phyloP scores from a whole-genome alignment of 2,888 invertebrate species.

The Agrotis segetum region DNA sequence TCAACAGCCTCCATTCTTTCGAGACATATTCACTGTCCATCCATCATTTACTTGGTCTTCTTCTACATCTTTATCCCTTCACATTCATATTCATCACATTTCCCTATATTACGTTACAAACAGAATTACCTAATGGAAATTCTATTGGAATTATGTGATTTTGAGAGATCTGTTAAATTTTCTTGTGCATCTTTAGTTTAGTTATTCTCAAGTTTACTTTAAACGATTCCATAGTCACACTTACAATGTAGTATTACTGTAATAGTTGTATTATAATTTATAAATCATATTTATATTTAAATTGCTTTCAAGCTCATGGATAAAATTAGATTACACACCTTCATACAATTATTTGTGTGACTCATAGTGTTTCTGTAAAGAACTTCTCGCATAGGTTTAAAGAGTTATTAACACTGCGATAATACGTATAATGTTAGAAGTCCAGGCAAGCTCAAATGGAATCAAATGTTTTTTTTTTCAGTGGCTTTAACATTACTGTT shows the following conservation, averaged over 20 bases:
- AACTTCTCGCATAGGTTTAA: background rate
- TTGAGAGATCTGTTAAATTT: background rate
- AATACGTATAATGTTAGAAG: background rate
- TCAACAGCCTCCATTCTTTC: too few relatives aligned
- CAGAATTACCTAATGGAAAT: background rate
- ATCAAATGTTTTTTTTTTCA: background rate
- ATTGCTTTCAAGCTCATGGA: background rate
- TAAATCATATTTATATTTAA: constrained; percentile 26
- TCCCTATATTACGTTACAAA: background rate
- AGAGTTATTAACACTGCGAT: background rate
- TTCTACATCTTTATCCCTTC: too few relatives aligned
- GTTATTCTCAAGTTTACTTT: background rate
- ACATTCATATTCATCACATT: too few relatives aligned
- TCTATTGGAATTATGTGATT: background rate
- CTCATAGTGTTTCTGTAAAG: background rate
- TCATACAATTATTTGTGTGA: background rate
- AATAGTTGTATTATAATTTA: background rate
- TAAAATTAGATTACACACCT: constrained; percentile 11
- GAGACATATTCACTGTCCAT: too few relatives aligned
- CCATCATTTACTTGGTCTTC: too few relatives aligned
- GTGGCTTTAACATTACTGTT: background rate
- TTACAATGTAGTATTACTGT: background rate
- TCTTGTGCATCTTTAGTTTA: background rate
- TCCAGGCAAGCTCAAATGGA: background rate
- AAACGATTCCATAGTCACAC: background rate